These are phyloP conservation scores for Platerodrilus igneus DNA, from an alignment of 2,888 invertebrate species.

Conservation along the genomic window DNA sequence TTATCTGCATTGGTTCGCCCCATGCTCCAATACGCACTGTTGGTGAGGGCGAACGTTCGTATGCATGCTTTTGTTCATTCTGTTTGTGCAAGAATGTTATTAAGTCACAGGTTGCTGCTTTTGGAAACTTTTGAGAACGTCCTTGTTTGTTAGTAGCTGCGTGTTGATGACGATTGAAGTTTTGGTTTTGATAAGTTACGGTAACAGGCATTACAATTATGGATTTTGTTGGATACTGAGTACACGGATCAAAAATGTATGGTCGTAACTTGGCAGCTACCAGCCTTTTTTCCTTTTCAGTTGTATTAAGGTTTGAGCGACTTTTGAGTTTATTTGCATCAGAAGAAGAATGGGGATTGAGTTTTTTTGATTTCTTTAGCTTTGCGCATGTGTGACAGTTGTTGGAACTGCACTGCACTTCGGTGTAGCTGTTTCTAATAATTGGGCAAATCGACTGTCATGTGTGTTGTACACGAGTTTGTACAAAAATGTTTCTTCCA, in stretches of 20 bases:
- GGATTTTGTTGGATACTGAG: conserved; percentile 20
- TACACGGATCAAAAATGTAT: conserved; percentile 20
- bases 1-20: no score
- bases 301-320: not conserved
- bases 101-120: conserved; percentile 1
- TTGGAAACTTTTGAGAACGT: conserved; percentile 1
- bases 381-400: not conserved
- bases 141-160: not conserved
- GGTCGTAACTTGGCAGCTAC: conserved; percentile 1
- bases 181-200: conserved; percentile 1
- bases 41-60: not conserved
- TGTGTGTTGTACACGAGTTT: conserved; percentile 11
- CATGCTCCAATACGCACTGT: not conserved
- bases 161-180: not conserved
- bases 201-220: conserved; percentile 26
- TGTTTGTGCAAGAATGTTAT: conserved; percentile 5
- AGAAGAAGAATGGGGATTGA: not conserved
- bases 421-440: not conserved
- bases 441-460: not conserved
- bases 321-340: not conserved
- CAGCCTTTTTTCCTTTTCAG: not conserved
- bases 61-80: not conserved
- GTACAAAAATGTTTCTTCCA: conserved; percentile 14
- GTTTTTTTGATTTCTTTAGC: not conserved
- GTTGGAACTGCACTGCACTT: not conserved